These are phyloP conservation scores for Palaemon carinicauda DNA, from an alignment of 1,140 invertebrate species.

Conservation along the genomic window DNA sequence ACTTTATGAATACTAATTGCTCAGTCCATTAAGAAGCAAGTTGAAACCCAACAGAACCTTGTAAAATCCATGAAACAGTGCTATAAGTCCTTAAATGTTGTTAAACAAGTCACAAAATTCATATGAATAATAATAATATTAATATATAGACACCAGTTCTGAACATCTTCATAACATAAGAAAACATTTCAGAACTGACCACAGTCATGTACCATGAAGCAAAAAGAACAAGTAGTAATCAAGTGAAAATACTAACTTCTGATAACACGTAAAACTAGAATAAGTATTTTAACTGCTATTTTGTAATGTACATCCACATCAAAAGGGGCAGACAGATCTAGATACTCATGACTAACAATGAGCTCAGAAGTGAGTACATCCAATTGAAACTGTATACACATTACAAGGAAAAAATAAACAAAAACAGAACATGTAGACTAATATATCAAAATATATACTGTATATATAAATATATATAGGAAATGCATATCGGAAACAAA, in stretches of 20 bases:
- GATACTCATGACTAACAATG: neutral
- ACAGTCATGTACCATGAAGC: conserved; percentile 31
- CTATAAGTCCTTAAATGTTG: neutral
- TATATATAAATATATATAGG: conserved; percentile 31
- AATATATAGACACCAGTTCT: conserved; percentile 13
- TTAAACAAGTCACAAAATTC: conserved; percentile 11
- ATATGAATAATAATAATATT: conserved; percentile 9
- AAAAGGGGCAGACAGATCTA: neutral
- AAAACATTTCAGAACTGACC: too few relatives aligned
- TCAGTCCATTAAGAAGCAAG: too few relatives aligned
- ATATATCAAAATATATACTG: conserved; percentile 31
- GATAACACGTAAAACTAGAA: neutral
- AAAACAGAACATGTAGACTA: conserved; percentile 38
- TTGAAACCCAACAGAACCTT: too few relatives aligned
- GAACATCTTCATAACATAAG: neutral
- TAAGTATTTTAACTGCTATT: too few relatives aligned
- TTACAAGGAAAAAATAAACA: conserved; percentile 40
- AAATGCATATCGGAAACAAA: neutral
- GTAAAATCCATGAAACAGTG: neutral
- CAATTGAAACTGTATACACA: conserved; percentile 31
- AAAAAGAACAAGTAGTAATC: conserved; percentile 45
- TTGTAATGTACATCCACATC: too few relatives aligned
- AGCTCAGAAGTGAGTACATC: conserved; percentile 49
- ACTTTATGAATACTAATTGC: too few relatives aligned
- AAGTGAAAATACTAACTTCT: conserved; percentile 48